phyloP scores from a whole-genome alignment of 2,797 vertebrate species.

The Chrysocyon brachyurus region DNA sequence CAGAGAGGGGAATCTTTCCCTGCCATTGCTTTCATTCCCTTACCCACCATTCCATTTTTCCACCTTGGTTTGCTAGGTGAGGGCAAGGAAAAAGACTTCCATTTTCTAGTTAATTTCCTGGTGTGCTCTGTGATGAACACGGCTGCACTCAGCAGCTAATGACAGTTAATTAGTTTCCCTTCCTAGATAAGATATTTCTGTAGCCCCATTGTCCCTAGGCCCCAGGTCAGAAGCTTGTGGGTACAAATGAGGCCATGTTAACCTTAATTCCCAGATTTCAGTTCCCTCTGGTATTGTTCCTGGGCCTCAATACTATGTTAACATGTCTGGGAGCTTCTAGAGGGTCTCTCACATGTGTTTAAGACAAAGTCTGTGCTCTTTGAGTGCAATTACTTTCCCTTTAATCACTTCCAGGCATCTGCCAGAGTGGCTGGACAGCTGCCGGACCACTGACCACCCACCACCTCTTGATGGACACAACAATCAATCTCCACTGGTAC shows the following conservation, averaged over 20 bases:
- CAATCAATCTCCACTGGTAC: not conserved
- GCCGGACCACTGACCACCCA: not conserved
- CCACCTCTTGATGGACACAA: not conserved
- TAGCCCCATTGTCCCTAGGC: not conserved
- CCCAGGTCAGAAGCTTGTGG: not conserved
- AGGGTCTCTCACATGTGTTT: not conserved
- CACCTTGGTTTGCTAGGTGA: not conserved
- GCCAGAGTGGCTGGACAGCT: not conserved
- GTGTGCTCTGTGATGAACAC: not conserved
- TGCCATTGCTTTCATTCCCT: not conserved
- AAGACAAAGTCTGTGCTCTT: not conserved
- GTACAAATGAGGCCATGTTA: not conserved
- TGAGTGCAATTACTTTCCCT: not conserved
- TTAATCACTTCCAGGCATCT: not conserved
- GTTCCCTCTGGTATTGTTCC: not conserved
- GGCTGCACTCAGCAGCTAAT: not conserved
- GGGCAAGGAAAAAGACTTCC: not conserved
- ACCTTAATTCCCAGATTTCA: not conserved
- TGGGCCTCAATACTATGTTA: not conserved
- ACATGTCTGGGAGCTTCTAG: not conserved
- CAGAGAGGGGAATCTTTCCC: not conserved
- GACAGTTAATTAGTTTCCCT: conserved; percentile 39
- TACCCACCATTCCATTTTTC: not conserved
- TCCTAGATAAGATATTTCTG: conserved; percentile 31
- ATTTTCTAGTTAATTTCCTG: conserved; percentile 1